Base-by-base conservation (phyloP, 1,140 invertebrate species). In the Drosophila suzukii region DNA sequence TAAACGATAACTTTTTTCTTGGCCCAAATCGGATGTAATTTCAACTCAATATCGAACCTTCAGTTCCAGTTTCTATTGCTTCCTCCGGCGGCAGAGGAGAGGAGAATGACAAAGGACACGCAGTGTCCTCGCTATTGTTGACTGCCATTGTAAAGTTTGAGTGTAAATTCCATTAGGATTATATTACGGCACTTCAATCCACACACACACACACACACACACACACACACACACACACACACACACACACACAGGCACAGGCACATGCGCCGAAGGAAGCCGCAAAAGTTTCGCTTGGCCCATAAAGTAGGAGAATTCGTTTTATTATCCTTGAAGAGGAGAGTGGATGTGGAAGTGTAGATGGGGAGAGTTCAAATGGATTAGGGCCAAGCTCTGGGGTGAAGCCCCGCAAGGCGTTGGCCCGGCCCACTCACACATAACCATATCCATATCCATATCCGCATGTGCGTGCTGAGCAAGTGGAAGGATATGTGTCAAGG, bases 101-200 rank as follows among this genome's bases (percentile, higher is more conserved):
- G n/a, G 15, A 15, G 32, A 60, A 55, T 53, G 75, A 78, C 75
- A 86, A 78, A 68, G 83, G 79, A 68, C 79, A 72, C 68, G 43
- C 78, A 72, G 44, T 62, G 57, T 75, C 53, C 60, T 67, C n/a
- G 43, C 54, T 30, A 63, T 81, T 78, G 74, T 74, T 75, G 74
- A 47, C 57, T 39, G 53, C 46, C 43, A 70, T 80, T 85, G 74
- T 81, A 74, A 81, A 75, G 81, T 88, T 89, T 75, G 61, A 89
- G 80, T 84, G 84, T 84, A 88, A 88, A 88, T 88, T 88, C 84
- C 84, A 88, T 88, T 88, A 88, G 84, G 84, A 88, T 88, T 88
- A 88, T 88, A 84, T 88, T 88, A 88, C 84, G 57, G 62, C 43
- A 34, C 54, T 67, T 44, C 30, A n/a, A 49, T 50, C 61, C 34